phyloP scores from a whole-genome alignment of 1,140 invertebrate species.

The Heliconius congener region DNA sequence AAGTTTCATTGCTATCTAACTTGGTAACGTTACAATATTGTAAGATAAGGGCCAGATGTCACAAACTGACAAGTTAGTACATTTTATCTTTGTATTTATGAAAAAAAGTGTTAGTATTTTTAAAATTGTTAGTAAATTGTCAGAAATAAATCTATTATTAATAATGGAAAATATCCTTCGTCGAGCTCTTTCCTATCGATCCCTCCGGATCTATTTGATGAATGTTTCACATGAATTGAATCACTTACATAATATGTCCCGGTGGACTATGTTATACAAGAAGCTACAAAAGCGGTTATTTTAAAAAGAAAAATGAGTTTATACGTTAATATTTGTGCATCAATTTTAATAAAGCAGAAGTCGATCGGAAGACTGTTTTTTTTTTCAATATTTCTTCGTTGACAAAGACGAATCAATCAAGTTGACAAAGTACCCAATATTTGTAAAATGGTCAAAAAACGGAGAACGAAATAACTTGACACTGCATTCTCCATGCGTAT shows the following conservation, averaged over 20 bases:
- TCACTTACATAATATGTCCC: neutral
- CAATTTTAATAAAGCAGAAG: no score
- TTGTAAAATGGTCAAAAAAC: no score
- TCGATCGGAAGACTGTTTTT: no score
- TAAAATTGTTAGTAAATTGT: neutral
- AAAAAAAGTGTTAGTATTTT: no score
- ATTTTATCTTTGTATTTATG: no score
- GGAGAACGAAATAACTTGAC: no score
- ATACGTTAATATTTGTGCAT: neutral
- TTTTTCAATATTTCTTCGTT: no score
- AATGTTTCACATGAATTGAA: slow-evolving; percentile 1
- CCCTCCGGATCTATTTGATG: neutral
- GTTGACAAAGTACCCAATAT: no score
- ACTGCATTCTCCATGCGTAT: no score
- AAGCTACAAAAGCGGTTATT: neutral
- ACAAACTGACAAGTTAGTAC: neutral
- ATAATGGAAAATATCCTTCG: neutral
- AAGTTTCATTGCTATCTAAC: neutral
- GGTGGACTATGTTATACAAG: neutral
- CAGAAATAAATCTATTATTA: neutral
- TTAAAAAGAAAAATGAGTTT: neutral
- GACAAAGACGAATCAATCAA: no score
- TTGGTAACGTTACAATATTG: neutral
- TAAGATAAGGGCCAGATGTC: neutral
- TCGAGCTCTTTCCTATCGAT: neutral